These are phyloP conservation scores for Hyphantria cunea DNA, from an alignment of 1,140 invertebrate genomes.

Conservation along the genomic window DNA sequence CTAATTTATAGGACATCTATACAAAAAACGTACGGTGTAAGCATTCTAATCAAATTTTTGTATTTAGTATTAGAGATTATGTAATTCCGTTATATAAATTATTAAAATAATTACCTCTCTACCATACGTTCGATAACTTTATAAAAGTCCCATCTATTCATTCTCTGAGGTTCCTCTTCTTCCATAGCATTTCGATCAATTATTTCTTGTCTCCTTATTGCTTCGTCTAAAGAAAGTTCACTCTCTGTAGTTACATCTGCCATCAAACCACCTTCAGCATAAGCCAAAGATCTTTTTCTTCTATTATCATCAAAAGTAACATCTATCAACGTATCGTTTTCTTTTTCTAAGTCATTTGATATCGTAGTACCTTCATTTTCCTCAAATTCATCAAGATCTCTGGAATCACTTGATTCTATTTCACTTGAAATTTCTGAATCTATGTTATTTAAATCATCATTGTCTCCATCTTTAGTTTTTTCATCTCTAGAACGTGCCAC, in stretches of 20 bases:
- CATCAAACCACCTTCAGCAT: constrained; percentile 63
- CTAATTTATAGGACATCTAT: too few relatives aligned
- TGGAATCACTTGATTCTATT: constrained; percentile 39
- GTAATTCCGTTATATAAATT: background rate
- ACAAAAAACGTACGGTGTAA: too few relatives aligned
- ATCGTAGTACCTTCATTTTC: constrained; percentile 25
- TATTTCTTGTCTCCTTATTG: constrained; percentile 66
- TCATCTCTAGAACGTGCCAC: constrained; percentile 66
- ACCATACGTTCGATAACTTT: constrained; percentile 83
- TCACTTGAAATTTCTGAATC: constrained; percentile 38
- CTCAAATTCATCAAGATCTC: constrained; percentile 37
- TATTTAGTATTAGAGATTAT: too few relatives aligned
- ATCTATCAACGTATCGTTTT: constrained; percentile 70
- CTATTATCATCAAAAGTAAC: constrained; percentile 64
- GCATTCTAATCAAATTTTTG: too few relatives aligned
- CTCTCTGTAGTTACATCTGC: constrained; percentile 42
- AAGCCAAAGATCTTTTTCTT: constrained; percentile 58
- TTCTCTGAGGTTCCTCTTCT: constrained; percentile 64
- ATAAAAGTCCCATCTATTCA: constrained; percentile 85
- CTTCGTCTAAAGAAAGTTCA: constrained; percentile 62
- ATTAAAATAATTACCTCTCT: constrained; percentile 59
- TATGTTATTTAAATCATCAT: constrained; percentile 42
- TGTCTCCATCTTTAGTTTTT: constrained; percentile 28
- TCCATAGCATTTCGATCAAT: constrained; percentile 58
- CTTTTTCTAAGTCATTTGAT: constrained; percentile 27